A percentile compares a stretch with the other conserved stretches of the same genome.
These are phyloP conservation scores for Adoxophyes honmai DNA, from an alignment of 1,140 invertebrate genomes.

Conservation along the genomic window DNA sequence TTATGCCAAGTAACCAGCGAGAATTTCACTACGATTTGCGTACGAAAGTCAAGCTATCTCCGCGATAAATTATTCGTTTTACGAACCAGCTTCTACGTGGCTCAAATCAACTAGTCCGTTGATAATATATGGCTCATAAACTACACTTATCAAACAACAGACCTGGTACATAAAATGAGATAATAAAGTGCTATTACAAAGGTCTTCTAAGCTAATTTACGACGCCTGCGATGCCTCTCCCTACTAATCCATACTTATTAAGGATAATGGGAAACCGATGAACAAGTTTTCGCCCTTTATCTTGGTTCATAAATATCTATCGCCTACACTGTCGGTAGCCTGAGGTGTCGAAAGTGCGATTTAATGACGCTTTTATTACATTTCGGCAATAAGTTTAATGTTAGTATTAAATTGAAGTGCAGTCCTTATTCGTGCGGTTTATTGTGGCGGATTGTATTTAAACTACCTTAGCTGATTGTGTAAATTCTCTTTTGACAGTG, in stretches of 20 bases:
- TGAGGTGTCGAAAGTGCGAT: constrained; percentile 61
- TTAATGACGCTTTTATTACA: constrained; percentile 61
- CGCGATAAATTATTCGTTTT: constrained; percentile 22
- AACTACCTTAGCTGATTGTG: neutral
- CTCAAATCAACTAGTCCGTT: constrained; percentile 48
- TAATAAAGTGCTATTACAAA: constrained; percentile 67
- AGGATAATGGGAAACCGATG: constrained; percentile 70
- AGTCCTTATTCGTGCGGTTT: constrained; percentile 23
- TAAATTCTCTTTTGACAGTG: no score
- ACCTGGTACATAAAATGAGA: constrained; percentile 44
- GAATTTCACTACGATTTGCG: no score
- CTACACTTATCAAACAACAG: constrained; percentile 55
- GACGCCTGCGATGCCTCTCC: constrained; percentile 48
- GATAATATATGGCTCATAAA: constrained; percentile 56
- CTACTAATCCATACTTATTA: constrained; percentile 74
- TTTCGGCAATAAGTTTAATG: constrained; percentile 53
- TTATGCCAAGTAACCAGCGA: no score
- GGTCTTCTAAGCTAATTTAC: constrained; percentile 60
- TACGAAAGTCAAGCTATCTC: no score
- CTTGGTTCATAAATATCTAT: constrained; percentile 66
- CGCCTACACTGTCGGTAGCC: constrained; percentile 48
- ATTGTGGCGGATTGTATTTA: constrained; percentile 10
- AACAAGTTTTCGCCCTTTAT: constrained; percentile 69
- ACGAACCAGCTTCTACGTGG: constrained; percentile 33
- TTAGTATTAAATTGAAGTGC: constrained; percentile 30